Evolutionary conservation across 1,140 invertebrate genomes (phyloP), one percentile per base, ranked within the genome.

Genomic region (Ostrea denselamellosa): DNA sequence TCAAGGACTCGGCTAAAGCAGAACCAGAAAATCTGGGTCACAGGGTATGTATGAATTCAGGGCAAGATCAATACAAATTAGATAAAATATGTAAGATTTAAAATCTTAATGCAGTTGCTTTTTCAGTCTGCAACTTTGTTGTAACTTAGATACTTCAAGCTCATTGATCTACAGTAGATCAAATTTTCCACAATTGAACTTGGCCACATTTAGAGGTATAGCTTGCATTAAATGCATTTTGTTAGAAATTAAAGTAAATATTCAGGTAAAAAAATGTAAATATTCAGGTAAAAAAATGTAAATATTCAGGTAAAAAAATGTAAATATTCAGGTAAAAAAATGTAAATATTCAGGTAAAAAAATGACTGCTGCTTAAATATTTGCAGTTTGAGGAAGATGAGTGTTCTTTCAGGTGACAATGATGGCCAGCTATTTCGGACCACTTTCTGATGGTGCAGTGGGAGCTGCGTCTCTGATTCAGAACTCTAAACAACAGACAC

Each of bases 1-100:
- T 99, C 34, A 95, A 97, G 8, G 95, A 96, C 28, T 97, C 98
- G 51, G 98, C 97, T 10, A 98, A 97, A 93, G 96, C 96, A 85
- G 98, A 99, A 95, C 97, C 98, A 0, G 98, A 99, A 95, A 97
- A 98, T 92, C 96, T 99, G 53, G 98, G 98, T 0, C 98, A 99
- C 93, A 95, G 96, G 44, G 97, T 96, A 90, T 93, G 94, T 93
- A 25, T 34, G 25, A 44, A 44, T 44, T 44, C 5, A 44, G 34
- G 34, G 1, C 34, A 44, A 44, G 34, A 2, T 44, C 34, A 5
- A 44, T 44, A 44, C 34, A 44, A 5, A 44, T 44, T 44, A 44
- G 5, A 44, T 2, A 44, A 44, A 5, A 44, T 44, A 44, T 44
- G 34, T 5, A 44, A 44, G 34, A 44, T 44, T 44, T 44, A 44